Conservation (phyloP, 2,797 vertebrate species). For the Crypturellus tataupa region DNA sequence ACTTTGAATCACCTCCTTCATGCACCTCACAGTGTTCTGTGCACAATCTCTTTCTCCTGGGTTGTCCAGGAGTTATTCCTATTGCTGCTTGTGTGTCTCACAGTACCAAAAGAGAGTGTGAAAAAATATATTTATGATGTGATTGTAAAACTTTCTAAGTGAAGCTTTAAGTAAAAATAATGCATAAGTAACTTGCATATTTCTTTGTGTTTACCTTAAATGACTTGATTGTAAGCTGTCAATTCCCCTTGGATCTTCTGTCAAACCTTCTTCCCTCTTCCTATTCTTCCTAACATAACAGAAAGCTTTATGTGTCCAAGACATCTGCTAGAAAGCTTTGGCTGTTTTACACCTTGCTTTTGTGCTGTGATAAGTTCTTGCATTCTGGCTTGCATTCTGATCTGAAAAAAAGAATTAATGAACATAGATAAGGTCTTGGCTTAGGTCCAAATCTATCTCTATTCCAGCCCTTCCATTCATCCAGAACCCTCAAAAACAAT, state of each 20-base stretch:
- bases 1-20: background rate
- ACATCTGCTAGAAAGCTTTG: background rate
- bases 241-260: background rate
- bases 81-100: background rate
- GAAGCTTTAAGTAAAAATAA: background rate
- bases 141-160: background rate
- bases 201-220: background rate
- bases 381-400: background rate
- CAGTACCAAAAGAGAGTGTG: background rate
- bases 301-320: background rate
- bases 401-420: background rate
- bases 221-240: background rate
- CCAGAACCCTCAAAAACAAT: background rate
- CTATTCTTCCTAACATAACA: background rate
- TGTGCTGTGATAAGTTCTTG: background rate
- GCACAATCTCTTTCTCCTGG: background rate
- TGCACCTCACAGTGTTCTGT: background rate
- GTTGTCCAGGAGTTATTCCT: background rate
- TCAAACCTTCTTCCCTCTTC: background rate
- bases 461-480: background rate
- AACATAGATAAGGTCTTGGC: background rate
- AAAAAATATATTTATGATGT: background rate
- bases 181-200: background rate
- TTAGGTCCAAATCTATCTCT: background rate
- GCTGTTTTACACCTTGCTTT: background rate